phyloP scores from a whole-genome alignment of 2,888 invertebrate species.

The Drosophila incognita region DNA sequence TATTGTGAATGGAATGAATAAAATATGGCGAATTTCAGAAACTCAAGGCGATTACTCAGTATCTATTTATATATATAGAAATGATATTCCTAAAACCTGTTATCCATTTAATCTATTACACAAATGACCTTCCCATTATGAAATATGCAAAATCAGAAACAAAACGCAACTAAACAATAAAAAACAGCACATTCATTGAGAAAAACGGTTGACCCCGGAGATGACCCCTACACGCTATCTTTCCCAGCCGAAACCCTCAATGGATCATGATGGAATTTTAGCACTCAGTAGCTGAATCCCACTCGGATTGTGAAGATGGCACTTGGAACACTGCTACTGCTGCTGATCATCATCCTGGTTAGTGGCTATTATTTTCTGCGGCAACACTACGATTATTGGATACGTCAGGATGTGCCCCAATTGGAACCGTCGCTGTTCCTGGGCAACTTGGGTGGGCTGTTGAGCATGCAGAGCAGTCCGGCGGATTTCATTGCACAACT shows the following conservation, averaged over 20 bases:
- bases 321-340: conserved; percentile 34
- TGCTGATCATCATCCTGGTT: conserved; percentile 30
- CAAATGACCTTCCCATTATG: not conserved
- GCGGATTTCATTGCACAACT: conserved; percentile 82
- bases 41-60: not conserved
- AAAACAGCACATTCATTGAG: conserved; percentile 42
- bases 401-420: conserved; percentile 80
- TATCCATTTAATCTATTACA: not conserved
- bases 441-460: conserved; percentile 84
- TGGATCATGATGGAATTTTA: not conserved
- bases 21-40: not conserved
- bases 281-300: conserved; percentile 16
- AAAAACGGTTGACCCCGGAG: conserved; percentile 10
- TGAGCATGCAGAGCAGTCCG: conserved; percentile 80
- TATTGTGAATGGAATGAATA: no score
- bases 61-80: not conserved
- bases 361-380: conserved; percentile 48
- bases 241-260: conserved; percentile 17
- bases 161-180: conserved; percentile 8
- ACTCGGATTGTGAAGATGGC: conserved; percentile 42
- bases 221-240: conserved; percentile 31
- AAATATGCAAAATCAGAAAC: conserved; percentile 1
- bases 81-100: not conserved
- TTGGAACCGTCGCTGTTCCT: conserved; percentile 82
- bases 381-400: conserved; percentile 79